phyloP scores from a whole-genome alignment of 92 coral and sea anemone species.

The Siderastrea siderea region DNA sequence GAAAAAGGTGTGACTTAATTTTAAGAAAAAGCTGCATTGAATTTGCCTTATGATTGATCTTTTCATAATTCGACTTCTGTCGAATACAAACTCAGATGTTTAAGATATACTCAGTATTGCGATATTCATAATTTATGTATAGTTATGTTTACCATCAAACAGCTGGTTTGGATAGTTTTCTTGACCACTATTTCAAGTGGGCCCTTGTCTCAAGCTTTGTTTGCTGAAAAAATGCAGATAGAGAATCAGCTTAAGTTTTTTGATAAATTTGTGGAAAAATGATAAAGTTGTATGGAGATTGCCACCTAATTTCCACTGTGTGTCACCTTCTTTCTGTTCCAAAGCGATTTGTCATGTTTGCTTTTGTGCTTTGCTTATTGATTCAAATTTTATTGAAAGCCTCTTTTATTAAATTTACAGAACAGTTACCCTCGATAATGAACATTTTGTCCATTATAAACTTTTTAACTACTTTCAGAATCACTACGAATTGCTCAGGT shows the following conservation, averaged over 20 bases:
- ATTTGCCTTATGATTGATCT: background rate
- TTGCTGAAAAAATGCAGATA: background rate
- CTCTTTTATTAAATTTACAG: background rate
- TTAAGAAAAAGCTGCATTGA: too few species aligned
- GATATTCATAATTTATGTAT: background rate
- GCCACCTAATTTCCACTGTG: background rate
- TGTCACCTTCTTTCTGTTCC: background rate
- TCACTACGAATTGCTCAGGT: too few species aligned
- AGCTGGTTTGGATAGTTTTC: background rate
- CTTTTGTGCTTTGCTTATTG: background rate
- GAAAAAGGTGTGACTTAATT: too few species aligned
- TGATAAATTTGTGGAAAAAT: background rate
- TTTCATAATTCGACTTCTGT: background rate
- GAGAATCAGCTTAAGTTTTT: background rate
- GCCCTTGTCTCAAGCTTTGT: background rate
- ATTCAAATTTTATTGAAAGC: conserved; percentile 23
- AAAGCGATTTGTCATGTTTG: background rate
- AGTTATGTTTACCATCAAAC: background rate
- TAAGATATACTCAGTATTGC: background rate
- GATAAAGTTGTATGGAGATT: background rate
- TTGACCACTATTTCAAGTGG: background rate
- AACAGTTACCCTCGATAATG: background rate
- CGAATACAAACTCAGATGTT: background rate
- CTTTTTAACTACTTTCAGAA: too few species aligned
- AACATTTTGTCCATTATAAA: too few species aligned